phyloP scores from a whole-genome alignment of 2,888 invertebrate genomes.

The Xiphydria camelus region DNA sequence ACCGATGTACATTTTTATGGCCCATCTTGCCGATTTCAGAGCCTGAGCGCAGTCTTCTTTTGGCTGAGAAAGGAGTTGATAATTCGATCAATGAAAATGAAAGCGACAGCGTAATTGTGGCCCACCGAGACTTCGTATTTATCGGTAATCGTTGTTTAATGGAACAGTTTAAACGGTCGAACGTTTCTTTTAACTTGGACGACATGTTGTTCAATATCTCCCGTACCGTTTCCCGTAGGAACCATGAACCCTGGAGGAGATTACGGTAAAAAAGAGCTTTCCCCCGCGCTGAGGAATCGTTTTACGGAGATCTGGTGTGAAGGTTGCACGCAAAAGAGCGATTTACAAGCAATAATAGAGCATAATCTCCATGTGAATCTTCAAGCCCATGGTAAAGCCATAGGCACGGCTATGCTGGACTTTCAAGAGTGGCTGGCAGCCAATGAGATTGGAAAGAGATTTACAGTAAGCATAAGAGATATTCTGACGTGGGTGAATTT shows the following conservation, averaged over 20 bases:
- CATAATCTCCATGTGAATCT: slow-evolving; percentile 71
- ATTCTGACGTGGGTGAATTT: slow-evolving; percentile 91
- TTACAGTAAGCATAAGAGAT: slow-evolving; percentile 88
- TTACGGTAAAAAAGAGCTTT: slow-evolving; percentile 98
- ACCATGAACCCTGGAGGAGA: slow-evolving; percentile 99
- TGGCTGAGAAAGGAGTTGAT: slow-evolving; percentile 86
- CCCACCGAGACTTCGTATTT: slow-evolving; percentile 79
- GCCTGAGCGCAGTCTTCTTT: slow-evolving; percentile 85
- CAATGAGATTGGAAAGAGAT: slow-evolving; percentile 74
- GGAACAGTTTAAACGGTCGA: not conserved
- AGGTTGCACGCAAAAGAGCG: slow-evolving; percentile 70
- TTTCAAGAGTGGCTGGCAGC: slow-evolving; percentile 78
- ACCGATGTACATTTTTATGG: slow-evolving; percentile 6
- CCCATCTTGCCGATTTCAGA: slow-evolving; percentile 65
- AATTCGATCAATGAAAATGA: slow-evolving; percentile 50
- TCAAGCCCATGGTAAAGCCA: slow-evolving; percentile 61
- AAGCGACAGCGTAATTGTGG: slow-evolving; percentile 64
- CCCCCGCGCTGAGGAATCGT: slow-evolving; percentile 94
- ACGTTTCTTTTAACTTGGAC: not conserved
- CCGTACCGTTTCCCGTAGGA: slow-evolving; percentile 46
- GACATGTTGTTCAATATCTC: not conserved
- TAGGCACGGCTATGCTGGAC: slow-evolving; percentile 75
- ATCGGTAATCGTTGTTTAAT: slow-evolving; percentile 61
- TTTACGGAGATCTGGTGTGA: slow-evolving; percentile 99
- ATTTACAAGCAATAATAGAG: slow-evolving; percentile 79